These are phyloP conservation scores for Agrotis exclamationis DNA, from an alignment of 2,888 invertebrate species.

Conservation along the genomic window DNA sequence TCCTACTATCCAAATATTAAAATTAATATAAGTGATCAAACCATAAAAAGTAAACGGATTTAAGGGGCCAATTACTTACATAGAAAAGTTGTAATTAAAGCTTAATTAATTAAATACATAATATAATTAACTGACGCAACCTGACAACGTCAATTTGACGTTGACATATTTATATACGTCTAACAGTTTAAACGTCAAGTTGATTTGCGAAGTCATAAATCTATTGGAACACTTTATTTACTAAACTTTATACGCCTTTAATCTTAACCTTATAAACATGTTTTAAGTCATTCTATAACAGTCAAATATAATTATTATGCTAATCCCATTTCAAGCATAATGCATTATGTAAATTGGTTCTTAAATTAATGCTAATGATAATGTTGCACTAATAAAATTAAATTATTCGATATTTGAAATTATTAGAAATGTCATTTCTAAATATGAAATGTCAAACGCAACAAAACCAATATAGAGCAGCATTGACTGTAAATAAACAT, in stretches of 20 bases:
- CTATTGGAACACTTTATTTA: conserved; percentile 20
- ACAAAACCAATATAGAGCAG: neutral
- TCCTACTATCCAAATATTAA: conserved; percentile 32
- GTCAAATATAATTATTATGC: conserved; percentile 34
- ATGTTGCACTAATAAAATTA: conserved; percentile 30
- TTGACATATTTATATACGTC: conserved; percentile 16
- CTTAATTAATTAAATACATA: conserved; percentile 46
- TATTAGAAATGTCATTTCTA: neutral
- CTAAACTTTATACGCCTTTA: neutral
- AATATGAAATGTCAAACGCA: conserved; percentile 12
- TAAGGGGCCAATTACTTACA: conserved; percentile 42
- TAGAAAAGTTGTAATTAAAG: conserved; percentile 45
- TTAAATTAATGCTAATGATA: conserved; percentile 37
- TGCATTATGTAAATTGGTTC: conserved; percentile 40
- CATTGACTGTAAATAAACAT: neutral
- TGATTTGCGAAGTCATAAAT: conserved; percentile 30
- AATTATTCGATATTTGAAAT: conserved; percentile 23
- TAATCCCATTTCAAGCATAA: conserved; percentile 17
- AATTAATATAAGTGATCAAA: conserved; percentile 30
- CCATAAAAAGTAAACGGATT: conserved; percentile 43
- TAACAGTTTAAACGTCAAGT: conserved; percentile 25
- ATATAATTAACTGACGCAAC: conserved; percentile 40
- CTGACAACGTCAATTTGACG: conserved; percentile 39
- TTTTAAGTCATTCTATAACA: neutral
- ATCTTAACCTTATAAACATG: conserved; percentile 7